Base-by-base conservation (phyloP, 1,140 invertebrate species). In the Macrobrachium nipponense region DNA sequence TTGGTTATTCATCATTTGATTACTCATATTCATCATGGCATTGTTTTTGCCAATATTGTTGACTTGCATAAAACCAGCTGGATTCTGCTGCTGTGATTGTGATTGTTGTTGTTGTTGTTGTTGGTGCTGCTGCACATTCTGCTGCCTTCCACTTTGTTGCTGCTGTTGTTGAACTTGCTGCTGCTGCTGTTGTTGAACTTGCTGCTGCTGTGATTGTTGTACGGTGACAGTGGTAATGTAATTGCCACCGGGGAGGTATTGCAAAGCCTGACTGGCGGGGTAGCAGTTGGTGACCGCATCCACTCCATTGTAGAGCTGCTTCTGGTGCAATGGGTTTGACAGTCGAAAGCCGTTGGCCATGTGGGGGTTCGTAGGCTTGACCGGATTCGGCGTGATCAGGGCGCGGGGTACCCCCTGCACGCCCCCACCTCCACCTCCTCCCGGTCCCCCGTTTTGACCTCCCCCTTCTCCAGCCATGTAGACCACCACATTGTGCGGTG, bases 401-500 rank as follows among this genome's bases (percentile, higher is more conserved):
- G 84, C 61, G 59, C 84, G 84, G 51, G 78, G 84, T 58, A 59
- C 77, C 68, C 77, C 84, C 43, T 51, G 77, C 51, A 58, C 77
- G 66, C 68, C 64, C 68, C 77, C 77, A 66, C 62, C 51, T 8
- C 51, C 51, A 12, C 51, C 51, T 51, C 51, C 51, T 5, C 51
- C 51, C 51, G 51, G 51, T 51, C 51, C 62, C 76, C 82, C 82
- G 18, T 59, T 60, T 68, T 73, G 81, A 17, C 82, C 82, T 62
- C 84, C 84, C 59, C 84, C 84, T 70, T 86, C 84, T 6, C 84
- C 84, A 80, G 84, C 84, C 77, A 86, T 78, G 72, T 86, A 86
- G 43, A 86, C 84, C 84, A 86, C 84, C 84, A 86, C 84, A 86
- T 86, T 86, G 84, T 86, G 84, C 70, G 84, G 84, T 51, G 84